Conservation (phyloP, 2,888 invertebrate genomes). For the Sepioteuthis lessoniana region DNA sequence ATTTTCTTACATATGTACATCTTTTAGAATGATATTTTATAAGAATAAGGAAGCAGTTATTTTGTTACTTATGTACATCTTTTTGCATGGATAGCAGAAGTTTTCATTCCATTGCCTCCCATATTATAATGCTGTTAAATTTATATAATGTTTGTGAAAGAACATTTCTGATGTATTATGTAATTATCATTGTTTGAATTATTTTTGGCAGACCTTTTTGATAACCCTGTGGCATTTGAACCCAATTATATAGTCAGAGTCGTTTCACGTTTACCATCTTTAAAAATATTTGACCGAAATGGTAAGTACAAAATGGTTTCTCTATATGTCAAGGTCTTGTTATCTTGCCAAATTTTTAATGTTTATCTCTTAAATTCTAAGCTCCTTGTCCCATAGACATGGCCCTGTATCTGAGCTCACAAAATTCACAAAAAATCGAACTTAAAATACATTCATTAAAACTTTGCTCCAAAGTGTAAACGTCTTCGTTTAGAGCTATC, state of each 20-base stretch:
- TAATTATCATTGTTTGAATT: neutral
- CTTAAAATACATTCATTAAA: too few relatives aligned
- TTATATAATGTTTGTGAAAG: neutral
- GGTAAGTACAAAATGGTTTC: slow-evolving; percentile 59
- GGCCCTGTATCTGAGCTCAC: too few relatives aligned
- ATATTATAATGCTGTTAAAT: neutral
- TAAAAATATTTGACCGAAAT: slow-evolving; percentile 71
- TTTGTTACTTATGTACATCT: neutral
- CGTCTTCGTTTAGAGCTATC: too few relatives aligned
- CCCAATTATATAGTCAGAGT: slow-evolving; percentile 70
- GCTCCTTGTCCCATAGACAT: too few relatives aligned
- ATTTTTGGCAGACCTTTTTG: slow-evolving; percentile 68
- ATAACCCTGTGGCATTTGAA: slow-evolving; percentile 73
- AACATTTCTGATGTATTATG: neutral
- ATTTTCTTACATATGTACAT: too few relatives aligned
- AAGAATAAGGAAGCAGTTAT: neutral
- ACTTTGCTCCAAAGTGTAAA: too few relatives aligned
- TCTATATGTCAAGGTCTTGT: neutral
- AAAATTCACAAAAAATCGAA: too few relatives aligned
- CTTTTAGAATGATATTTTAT: too few relatives aligned
- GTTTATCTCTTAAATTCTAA: neutral
- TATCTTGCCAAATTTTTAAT: neutral
- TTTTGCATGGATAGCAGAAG: neutral
- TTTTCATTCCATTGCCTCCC: neutral
- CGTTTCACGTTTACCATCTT: slow-evolving; percentile 68